phyloP scores from a whole-genome alignment of 2,797 vertebrate species.

The Malacoraja senta region DNA sequence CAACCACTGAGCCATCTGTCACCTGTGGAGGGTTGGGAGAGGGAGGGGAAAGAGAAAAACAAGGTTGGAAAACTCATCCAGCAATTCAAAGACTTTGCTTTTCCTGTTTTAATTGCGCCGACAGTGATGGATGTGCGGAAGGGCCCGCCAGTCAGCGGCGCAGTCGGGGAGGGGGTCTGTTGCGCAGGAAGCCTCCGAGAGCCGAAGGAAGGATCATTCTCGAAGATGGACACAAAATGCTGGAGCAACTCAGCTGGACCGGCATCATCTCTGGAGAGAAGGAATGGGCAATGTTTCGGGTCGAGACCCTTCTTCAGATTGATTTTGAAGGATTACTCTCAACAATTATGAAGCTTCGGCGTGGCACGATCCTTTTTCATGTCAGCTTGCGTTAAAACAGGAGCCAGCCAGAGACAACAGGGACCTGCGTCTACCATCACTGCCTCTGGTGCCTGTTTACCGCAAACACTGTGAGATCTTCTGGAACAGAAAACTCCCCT shows the following conservation, averaged over 20 bases:
- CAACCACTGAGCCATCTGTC: slow-evolving; percentile 85
- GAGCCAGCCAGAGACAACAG: background rate
- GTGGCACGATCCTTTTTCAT: background rate
- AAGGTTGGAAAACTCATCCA: slow-evolving; percentile 25
- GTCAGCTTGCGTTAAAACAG: background rate
- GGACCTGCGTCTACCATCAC: background rate
- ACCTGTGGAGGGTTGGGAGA: slow-evolving; percentile 60
- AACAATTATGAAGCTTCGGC: background rate
- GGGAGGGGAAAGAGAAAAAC: background rate
- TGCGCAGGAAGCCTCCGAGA: background rate
- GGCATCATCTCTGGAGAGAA: no score
- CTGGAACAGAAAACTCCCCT: background rate
- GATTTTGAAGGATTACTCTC: background rate
- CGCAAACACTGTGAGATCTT: background rate
- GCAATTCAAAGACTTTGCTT: background rate
- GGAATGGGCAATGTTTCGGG: no score
- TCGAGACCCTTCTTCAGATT: no score
- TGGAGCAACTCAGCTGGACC: no score
- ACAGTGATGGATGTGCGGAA: background rate
- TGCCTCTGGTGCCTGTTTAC: background rate
- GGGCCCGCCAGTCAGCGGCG: background rate
- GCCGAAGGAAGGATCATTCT: background rate
- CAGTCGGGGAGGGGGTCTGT: background rate
- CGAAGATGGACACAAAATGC: no score
- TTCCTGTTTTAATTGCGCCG: background rate